Conservation (phyloP, 2,113 vertebrate species). For the Aptenodytes patagonicus region DNA sequence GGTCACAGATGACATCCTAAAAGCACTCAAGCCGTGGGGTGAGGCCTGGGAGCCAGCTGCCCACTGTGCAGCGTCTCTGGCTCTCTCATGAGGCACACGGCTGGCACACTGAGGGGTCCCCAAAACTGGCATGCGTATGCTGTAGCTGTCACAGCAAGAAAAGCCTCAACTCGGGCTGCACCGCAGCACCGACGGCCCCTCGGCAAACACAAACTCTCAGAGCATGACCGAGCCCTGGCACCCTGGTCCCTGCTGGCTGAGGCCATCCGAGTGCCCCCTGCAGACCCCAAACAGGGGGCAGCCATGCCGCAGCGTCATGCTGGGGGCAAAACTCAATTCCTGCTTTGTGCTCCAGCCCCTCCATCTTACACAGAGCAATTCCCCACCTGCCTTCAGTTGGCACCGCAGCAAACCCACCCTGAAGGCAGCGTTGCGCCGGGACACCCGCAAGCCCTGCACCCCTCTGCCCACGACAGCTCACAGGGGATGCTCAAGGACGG, state of each 20-base stretch:
- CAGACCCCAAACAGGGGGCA: rapidly evolving
- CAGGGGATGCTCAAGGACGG: neutral
- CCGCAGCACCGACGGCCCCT: neutral
- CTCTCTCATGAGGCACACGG: rapidly evolving
- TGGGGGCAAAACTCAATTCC: neutral
- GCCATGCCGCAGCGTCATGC: neutral
- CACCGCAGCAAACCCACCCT: neutral
- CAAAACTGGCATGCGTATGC: rapidly evolving
- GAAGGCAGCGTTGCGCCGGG: neutral
- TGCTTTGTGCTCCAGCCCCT: neutral
- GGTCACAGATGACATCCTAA: neutral
- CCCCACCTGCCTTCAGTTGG: neutral
- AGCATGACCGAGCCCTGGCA: rapidly evolving
- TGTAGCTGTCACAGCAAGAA: neutral
- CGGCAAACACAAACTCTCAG: neutral
- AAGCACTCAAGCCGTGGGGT: neutral
- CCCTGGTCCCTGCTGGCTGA: rapidly evolving
- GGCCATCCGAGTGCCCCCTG: rapidly evolving
- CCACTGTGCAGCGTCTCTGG: neutral
- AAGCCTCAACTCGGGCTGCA: neutral
- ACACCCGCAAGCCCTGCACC: neutral
- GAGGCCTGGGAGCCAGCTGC: neutral
- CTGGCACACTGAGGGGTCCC: neutral
- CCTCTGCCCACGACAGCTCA: neutral
- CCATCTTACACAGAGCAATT: neutral